A percentile compares a stretch with the other conserved stretches of the same genome.
Evolutionary conservation across 2,888 invertebrate species (phyloP).

Genomic region (Hyles lineata): DNA sequence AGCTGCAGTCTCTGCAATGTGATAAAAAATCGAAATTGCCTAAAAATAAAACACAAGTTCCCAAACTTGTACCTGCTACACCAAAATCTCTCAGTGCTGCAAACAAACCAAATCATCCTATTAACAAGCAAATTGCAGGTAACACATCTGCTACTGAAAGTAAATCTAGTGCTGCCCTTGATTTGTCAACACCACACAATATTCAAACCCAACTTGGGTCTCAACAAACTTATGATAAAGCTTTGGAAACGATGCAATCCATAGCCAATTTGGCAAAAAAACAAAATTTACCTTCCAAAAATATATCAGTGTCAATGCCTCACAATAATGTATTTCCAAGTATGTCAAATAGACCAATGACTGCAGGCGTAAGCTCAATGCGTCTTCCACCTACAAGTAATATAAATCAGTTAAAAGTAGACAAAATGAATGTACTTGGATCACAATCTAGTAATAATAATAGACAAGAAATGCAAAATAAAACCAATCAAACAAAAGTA

Average conservation of each 20-base stretch:
- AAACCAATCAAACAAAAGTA: slow-evolving; percentile 60
- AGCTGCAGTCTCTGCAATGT: slow-evolving; percentile 71
- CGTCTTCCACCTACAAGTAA: slow-evolving; percentile 67
- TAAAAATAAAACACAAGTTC: slow-evolving; percentile 79
- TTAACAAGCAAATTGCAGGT: slow-evolving; percentile 51
- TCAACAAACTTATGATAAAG: slow-evolving; percentile 73
- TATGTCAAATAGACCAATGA: slow-evolving; percentile 61
- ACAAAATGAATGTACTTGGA: slow-evolving; percentile 59
- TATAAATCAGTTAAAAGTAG: slow-evolving; percentile 67
- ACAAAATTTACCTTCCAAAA: slow-evolving; percentile 72
- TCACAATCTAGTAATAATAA: slow-evolving; percentile 52
- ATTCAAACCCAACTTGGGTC: slow-evolving; percentile 71
- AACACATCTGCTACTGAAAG: slow-evolving; percentile 53
- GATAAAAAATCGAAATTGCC: slow-evolving; percentile 76
- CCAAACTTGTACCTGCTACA: slow-evolving; percentile 76
- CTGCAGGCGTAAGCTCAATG: slow-evolving; percentile 58
- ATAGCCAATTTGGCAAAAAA: slow-evolving; percentile 82
- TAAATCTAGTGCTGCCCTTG: slow-evolving; percentile 75
- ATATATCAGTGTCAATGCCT: slow-evolving; percentile 58
- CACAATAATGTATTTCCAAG: slow-evolving; percentile 66
- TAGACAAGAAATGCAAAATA: slow-evolving; percentile 62
- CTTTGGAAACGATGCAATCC: slow-evolving; percentile 82
- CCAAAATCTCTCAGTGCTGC: slow-evolving; percentile 71
- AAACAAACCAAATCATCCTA: slow-evolving; percentile 63
- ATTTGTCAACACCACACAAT: slow-evolving; percentile 78